Conservation (phyloP, 2,888 invertebrate genomes). For the Myopa tessellatipennis region DNA sequence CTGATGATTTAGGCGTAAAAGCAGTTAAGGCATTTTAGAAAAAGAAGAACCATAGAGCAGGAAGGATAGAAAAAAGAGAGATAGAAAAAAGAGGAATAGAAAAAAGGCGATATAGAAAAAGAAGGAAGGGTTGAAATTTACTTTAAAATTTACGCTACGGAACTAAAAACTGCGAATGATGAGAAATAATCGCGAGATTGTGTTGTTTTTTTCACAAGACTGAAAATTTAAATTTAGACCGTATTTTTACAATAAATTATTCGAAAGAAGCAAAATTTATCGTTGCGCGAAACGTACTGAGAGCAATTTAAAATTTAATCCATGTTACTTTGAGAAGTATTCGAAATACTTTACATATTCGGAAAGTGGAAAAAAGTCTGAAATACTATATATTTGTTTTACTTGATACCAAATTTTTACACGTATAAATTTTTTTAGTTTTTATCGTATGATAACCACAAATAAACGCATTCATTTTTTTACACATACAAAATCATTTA, state of each 20-base stretch:
- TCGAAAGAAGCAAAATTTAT: constrained; percentile 46
- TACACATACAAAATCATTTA: constrained; percentile 38
- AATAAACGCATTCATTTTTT: constrained; percentile 11
- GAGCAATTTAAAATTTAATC: constrained; percentile 19
- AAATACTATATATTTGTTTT: constrained; percentile 44
- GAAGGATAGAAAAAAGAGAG: no score
- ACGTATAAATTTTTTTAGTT: constrained; percentile 45
- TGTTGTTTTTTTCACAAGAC: constrained; percentile 44
- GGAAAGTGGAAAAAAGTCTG: constrained; percentile 49
- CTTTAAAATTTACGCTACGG: no score
- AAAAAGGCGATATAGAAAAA: no score
- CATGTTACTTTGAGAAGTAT: constrained; percentile 7
- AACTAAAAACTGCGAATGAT: no score
- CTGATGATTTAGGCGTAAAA: neutral
- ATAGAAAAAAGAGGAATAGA: no score
- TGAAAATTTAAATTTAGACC: constrained; percentile 34
- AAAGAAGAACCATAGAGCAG: no score
- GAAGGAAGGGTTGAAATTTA: no score
- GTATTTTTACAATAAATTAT: constrained; percentile 35
- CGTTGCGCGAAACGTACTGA: constrained; percentile 8
- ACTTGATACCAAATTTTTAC: constrained; percentile 46
- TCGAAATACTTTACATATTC: constrained; percentile 32
- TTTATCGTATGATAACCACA: neutral
- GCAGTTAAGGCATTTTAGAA: neutral
- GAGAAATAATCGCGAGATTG: constrained; percentile 24